A percentile compares a stretch with the other conserved stretches of the same genome.
Conservation (phyloP, 2,888 invertebrate species). For the Calameuta pallipes region DNA sequence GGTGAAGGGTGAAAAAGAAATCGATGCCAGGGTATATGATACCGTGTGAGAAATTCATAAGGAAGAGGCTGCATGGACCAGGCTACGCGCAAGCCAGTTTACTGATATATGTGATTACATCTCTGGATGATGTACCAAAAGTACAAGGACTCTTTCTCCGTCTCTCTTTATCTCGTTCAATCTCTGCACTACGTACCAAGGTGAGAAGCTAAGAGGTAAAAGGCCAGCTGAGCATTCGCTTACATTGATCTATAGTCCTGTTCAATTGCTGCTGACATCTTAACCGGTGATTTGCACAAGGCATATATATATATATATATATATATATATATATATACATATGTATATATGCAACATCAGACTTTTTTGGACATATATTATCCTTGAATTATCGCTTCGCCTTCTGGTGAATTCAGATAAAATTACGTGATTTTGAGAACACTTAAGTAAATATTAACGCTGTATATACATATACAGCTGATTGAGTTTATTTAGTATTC, state of each 20-base stretch:
- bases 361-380: neutral
- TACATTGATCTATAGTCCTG: conserved; percentile 15
- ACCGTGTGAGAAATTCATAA: no score
- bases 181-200: neutral
- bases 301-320: neutral
- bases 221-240: conserved; percentile 9
- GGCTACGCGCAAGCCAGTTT: neutral
- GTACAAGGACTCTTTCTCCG: conserved; percentile 8
- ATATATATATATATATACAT: neutral
- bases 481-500: no score
- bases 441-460: no score
- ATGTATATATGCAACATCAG: neutral
- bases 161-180: neutral
- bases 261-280: conserved; percentile 18
- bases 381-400: neutral
- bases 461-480: no score
- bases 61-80: neutral
- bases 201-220: conserved; percentile 3
- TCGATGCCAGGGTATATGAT: no score
- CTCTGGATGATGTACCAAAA: conserved; percentile 4
- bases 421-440: no score
- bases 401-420: no score
- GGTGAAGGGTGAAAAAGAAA: no score
- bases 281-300: conserved; percentile 13
- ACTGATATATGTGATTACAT: neutral